phyloP scores from a whole-genome alignment of 1,140 invertebrate genomes.

The Triops cancriformis region DNA sequence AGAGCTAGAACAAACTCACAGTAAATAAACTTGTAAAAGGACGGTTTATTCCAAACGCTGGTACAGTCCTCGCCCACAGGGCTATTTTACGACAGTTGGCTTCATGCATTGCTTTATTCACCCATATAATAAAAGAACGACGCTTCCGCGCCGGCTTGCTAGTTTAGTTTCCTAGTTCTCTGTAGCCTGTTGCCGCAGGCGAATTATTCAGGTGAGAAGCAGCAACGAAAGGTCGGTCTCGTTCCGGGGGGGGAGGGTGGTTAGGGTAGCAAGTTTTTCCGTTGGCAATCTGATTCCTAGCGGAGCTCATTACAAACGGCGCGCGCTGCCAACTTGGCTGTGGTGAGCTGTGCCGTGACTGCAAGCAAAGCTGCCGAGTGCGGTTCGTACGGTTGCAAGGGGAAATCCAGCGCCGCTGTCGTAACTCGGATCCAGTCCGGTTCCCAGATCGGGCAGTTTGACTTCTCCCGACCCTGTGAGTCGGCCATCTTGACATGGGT shows the following conservation, averaged over 20 bases:
- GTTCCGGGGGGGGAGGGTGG: too few species aligned
- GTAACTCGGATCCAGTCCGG: not conserved
- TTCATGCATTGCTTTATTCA: too few species aligned
- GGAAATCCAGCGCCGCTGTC: not conserved
- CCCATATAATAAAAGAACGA: not conserved
- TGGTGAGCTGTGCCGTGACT: not conserved
- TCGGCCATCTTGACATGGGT: slow-evolving; percentile 12
- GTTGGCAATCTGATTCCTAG: not conserved
- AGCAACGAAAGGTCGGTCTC: slow-evolving; percentile 8
- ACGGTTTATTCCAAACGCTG: too few species aligned
- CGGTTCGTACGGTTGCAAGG: not conserved
- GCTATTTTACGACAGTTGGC: too few species aligned
- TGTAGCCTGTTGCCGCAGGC: not conserved
- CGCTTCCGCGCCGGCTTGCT: not conserved
- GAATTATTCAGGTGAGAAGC: slow-evolving; percentile 6
- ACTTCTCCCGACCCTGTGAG: slow-evolving; percentile 7
- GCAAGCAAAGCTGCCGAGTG: not conserved
- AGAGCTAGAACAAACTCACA: too few species aligned
- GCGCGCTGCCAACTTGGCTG: not conserved
- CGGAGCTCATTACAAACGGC: slow-evolving; percentile 8
- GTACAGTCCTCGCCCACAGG: too few species aligned
- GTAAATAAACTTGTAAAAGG: too few species aligned
- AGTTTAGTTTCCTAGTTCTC: not conserved
- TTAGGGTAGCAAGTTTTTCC: not conserved
- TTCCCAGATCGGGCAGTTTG: not conserved